Evolutionary conservation across 2,797 vertebrate genomes (phyloP).

Genomic region (Clarias platycephalus): DNA sequence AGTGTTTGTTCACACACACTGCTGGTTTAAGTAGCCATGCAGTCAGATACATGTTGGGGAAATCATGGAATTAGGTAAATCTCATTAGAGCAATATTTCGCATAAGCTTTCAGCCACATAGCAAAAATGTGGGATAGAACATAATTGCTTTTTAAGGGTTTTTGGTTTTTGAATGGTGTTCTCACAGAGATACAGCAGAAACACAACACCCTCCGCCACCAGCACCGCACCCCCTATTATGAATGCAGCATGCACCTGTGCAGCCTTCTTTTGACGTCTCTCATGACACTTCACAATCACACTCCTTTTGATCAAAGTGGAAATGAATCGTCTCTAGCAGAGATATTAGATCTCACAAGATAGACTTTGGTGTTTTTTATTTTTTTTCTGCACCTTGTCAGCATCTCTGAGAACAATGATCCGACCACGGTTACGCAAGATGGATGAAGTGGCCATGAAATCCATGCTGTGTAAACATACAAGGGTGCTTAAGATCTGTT

Average conservation of each 20-base stretch:
- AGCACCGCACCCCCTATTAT: conserved; percentile 21
- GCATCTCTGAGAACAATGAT: conserved; percentile 37
- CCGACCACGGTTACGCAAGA: conserved; percentile 38
- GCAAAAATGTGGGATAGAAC: conserved; percentile 63
- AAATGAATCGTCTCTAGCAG: conserved; percentile 46
- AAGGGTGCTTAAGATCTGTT: conserved; percentile 33
- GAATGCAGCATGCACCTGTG: conserved; percentile 55
- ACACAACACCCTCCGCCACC: conserved; percentile 59
- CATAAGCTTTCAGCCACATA: conserved; percentile 5
- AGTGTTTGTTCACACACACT: conserved; percentile 19
- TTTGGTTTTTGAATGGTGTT: conserved; percentile 53
- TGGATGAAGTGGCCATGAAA: conserved; percentile 16
- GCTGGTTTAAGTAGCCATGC: conserved; percentile 22
- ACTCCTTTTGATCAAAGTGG: conserved; percentile 55
- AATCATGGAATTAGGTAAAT: conserved; percentile 61
- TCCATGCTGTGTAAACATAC: conserved; percentile 36
- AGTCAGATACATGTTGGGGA: conserved; percentile 31
- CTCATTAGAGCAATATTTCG: conserved; percentile 50
- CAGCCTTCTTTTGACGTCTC: conserved; percentile 54
- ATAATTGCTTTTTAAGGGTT: conserved; percentile 65
- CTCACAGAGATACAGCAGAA: conserved; percentile 59
- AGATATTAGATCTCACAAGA: conserved; percentile 54
- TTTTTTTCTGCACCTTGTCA: conserved; percentile 16
- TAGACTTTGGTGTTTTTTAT: conserved; percentile 4
- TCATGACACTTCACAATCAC: conserved; percentile 49